Conservation (phyloP, 2,797 vertebrate species). For the Gadopsis marmoratus region DNA sequence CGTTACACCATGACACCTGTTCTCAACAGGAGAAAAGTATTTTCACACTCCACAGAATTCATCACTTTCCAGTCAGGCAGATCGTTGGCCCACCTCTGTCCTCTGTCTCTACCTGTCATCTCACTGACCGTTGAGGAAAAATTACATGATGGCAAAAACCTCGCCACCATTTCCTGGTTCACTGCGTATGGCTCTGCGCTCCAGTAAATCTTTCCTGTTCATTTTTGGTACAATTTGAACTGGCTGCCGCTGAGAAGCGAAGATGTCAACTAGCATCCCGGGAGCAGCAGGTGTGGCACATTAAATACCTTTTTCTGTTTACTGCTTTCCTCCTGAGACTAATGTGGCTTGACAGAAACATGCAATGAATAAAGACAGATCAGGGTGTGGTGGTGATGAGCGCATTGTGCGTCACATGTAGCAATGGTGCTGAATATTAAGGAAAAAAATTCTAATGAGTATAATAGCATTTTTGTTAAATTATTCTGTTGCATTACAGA, state of each 20-base stretch:
- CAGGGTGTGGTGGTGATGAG: constrained; percentile 26
- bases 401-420: constrained; percentile 11
- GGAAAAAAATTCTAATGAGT: neutral
- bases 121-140: constrained; percentile 74
- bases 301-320: constrained; percentile 60
- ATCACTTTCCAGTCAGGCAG: constrained; percentile 66
- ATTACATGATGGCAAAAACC: constrained; percentile 75
- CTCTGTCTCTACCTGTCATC: constrained; percentile 78
- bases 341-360: constrained; percentile 75
- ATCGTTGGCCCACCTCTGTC: constrained; percentile 53
- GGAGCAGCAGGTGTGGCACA: constrained; percentile 65
- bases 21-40: constrained; percentile 63
- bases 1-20: constrained; percentile 47
- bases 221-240: constrained; percentile 72
- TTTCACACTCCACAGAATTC: constrained; percentile 74
- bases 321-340: constrained; percentile 46
- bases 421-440: neutral
- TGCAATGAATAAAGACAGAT: constrained; percentile 56
- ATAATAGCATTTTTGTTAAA: neutral
- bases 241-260: constrained; percentile 57
- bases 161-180: constrained; percentile 81
- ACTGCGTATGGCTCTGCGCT: constrained; percentile 61
- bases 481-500: neutral
- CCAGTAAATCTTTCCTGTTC: constrained; percentile 71
- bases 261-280: constrained; percentile 65